A percentile compares a stretch with the other conserved stretches of the same genome.
These are phyloP conservation scores for Drosophila parabipectinata DNA, from an alignment of 1,140 invertebrate species.

Conservation along the genomic window DNA sequence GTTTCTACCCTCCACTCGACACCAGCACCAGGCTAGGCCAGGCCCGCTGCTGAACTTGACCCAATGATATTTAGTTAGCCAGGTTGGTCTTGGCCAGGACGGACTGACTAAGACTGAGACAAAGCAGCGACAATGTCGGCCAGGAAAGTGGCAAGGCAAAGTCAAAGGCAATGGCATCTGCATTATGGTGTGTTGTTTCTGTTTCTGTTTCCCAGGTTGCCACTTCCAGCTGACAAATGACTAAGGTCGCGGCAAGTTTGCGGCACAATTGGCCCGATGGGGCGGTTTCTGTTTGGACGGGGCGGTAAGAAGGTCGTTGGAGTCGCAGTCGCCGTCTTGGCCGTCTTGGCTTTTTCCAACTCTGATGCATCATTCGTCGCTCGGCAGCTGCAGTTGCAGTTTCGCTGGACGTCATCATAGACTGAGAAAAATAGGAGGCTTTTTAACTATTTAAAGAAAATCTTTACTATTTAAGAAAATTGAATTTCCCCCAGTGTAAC, in stretches of 20 bases:
- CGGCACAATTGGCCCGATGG: conserved; percentile 60
- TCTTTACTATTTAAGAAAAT: too few relatives aligned
- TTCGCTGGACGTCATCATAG: conserved; percentile 24
- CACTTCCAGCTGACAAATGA: conserved; percentile 74
- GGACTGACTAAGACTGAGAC: conserved; percentile 6
- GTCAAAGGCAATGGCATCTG: conserved; percentile 44
- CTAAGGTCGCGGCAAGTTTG: conserved; percentile 67
- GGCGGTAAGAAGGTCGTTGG: conserved; percentile 75
- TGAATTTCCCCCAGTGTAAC: conserved; percentile 9
- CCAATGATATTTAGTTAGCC: conserved; percentile 79
- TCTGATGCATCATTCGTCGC: conserved; percentile 40
- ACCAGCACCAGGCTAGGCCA: conserved; percentile 26
- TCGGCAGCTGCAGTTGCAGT: conserved; percentile 24
- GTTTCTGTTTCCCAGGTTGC: conserved; percentile 48
- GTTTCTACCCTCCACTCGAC: conserved; percentile 36
- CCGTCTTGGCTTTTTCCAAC: conserved; percentile 38
- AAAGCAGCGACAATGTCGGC: conserved; percentile 29
- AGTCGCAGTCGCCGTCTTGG: conserved; percentile 31
- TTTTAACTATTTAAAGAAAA: neutral
- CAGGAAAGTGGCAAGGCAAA: conserved; percentile 65
- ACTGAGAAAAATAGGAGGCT: neutral
- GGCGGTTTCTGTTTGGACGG: conserved; percentile 73
- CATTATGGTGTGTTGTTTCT: conserved; percentile 24
- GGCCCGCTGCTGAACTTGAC: conserved; percentile 65
- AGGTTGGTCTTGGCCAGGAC: conserved; percentile 1